A percentile compares a stretch with the other conserved stretches of the same genome.
Conservation (phyloP, 2,888 invertebrate genomes). For the Rhaphigaster nebulosa region DNA sequence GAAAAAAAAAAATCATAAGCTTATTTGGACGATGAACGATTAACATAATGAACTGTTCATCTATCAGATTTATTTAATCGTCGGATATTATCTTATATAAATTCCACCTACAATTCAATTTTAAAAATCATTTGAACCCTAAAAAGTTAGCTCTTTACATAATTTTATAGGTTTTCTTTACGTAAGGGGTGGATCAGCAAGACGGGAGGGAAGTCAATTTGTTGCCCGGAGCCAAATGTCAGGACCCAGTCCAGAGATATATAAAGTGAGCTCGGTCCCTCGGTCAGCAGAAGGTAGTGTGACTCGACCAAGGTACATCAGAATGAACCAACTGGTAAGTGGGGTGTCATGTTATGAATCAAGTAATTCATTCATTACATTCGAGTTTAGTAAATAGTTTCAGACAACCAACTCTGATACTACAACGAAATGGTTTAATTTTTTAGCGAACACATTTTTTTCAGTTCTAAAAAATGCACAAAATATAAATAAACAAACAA, state of each 20-base stretch:
- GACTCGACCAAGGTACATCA: not conserved
- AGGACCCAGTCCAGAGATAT: not conserved
- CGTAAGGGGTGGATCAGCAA: constrained; percentile 3
- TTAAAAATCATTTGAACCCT: not conserved
- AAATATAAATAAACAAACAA: no score
- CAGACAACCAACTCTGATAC: not conserved
- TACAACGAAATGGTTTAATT: not conserved
- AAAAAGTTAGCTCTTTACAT: not conserved
- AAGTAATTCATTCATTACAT: not conserved
- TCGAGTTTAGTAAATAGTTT: not conserved
- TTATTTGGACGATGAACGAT: no score
- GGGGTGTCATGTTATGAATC: not conserved
- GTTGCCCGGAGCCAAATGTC: not conserved
- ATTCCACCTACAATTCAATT: not conserved
- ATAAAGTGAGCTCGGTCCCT: not conserved
- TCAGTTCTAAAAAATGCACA: no score
- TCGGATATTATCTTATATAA: no score
- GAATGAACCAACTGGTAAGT: constrained; percentile 25
- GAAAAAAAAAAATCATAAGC: no score
- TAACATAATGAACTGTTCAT: no score
- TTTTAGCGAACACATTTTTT: no score
- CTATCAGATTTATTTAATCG: no score
- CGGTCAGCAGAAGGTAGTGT: not conserved
- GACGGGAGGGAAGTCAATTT: not conserved
- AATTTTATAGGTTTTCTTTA: not conserved